Evolutionary conservation across 2,888 invertebrate genomes (phyloP), one percentile per base, ranked within the genome.

Genomic region (Hemithea aestivaria): DNA sequence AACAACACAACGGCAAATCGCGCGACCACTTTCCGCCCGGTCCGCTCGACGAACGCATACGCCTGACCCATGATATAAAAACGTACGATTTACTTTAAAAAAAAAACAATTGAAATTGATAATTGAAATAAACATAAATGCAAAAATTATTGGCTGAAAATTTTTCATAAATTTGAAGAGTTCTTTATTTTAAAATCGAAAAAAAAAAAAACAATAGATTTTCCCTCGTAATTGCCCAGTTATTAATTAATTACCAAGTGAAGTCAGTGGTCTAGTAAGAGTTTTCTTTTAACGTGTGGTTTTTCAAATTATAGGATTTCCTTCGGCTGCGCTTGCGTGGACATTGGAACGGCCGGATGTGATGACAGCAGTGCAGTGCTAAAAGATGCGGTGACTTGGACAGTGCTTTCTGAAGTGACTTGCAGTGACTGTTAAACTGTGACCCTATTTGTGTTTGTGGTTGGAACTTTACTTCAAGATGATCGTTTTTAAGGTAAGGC

Each of bases 231-330:
- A 53, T 58, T 58, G 50, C 52, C 45, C 47, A 35, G 34, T 51
- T 50, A 48, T 35, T 44, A 53, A 53, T 55, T 48, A 11, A 78
- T 82, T 79, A 81, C 43, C 53, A 32, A 32, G 75, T 69, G 71
- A 62, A 76, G 67, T 73, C 69, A 69, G 51, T 56, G 51, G 70
- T 73, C 64, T 62, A 72, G 70, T 62, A 66, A 63, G 57, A 58
- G 62, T 62, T 71, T 72, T 73, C 66, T 64, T 66, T 69, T 76
- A 79, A 79, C 62, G 52, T 62, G 56, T 65, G 66, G 66, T 74
- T 73, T 73, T 58, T 80, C 45, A 68, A 82, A 84, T 87, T 87
- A 73, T 81, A 87, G 87, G 82, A 57, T 78, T 81, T 80, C 78
- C 66, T 73, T 62, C 56, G 67, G 69, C 68, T 66, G 60, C 73